phyloP scores from a whole-genome alignment of 2,797 vertebrate genomes.

The Leptatherina wallacei region DNA sequence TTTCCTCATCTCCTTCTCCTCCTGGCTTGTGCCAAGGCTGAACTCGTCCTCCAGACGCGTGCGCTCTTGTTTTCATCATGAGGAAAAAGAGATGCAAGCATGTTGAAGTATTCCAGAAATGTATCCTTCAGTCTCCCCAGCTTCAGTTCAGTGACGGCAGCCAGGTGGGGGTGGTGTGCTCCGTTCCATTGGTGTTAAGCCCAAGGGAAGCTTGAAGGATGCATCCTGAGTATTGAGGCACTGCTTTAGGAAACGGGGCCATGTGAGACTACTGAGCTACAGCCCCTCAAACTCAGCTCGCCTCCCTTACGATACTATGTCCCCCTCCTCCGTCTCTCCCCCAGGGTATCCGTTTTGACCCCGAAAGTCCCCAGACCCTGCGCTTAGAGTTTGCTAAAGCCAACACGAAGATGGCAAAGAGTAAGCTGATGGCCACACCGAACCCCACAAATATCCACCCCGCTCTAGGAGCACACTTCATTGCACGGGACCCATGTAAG shows the following conservation, averaged over 20 bases:
- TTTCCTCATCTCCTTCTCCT: constrained; percentile 73
- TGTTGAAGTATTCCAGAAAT: constrained; percentile 59
- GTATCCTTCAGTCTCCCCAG: constrained; percentile 55
- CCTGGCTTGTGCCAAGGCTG: constrained; percentile 33
- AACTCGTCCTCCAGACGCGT: constrained; percentile 14
- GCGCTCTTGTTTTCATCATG: constrained; percentile 29
- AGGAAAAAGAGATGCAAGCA: constrained; percentile 63
- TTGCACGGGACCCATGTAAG: constrained; percentile 99
- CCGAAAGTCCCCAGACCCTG: constrained; percentile 98
- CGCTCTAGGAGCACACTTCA: constrained; percentile 98
- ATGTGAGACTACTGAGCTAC: constrained; percentile 66
- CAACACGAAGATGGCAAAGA: constrained; percentile 99
- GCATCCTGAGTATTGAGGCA: constrained; percentile 59
- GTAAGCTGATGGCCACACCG: constrained; percentile 98
- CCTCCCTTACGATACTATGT: constrained; percentile 79
- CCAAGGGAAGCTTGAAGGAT: constrained; percentile 58
- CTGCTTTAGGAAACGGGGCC: constrained; percentile 62
- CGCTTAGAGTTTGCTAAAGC: constrained; percentile 99
- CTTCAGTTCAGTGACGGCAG: constrained; percentile 12
- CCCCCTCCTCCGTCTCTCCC: constrained; percentile 77
- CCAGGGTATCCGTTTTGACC: constrained; percentile 98
- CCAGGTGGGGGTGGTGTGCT: constrained; percentile 10
- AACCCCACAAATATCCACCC: constrained; percentile 99
- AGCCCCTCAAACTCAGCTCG: constrained; percentile 71
- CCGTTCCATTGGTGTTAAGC: constrained; percentile 9